These are phyloP conservation scores for Spicauda simplicius DNA, from an alignment of 2,888 invertebrate species.

Conservation along the genomic window DNA sequence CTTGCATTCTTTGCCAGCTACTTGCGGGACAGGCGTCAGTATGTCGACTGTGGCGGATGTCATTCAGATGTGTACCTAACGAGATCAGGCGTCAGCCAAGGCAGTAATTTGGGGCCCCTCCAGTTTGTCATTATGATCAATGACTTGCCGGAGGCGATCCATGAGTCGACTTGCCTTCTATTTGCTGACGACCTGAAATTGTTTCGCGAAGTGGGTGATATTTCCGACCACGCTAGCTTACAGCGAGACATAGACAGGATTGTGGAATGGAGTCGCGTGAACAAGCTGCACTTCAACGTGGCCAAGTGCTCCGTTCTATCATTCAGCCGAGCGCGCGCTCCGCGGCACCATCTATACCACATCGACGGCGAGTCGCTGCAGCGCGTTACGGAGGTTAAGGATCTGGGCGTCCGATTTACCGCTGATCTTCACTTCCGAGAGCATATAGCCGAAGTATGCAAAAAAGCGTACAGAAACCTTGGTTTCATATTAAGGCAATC, in stretches of 20 bases:
- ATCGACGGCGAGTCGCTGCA: not conserved
- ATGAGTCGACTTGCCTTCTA: conserved; percentile 8
- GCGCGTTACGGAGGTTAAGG: not conserved
- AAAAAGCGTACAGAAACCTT: too few species aligned
- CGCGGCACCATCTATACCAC: conserved; percentile 2
- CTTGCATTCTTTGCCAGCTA: conserved; percentile 7
- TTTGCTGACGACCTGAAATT: conserved; percentile 7
- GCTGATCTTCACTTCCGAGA: conserved; percentile 18
- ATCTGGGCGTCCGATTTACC: conserved; percentile 7
- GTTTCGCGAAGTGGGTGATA: conserved; percentile 8
- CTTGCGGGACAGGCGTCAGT: conserved; percentile 9
- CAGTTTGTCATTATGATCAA: conserved; percentile 9
- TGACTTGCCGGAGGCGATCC: conserved; percentile 18
- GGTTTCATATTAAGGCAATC: too few species aligned
- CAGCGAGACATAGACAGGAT: conserved; percentile 3
- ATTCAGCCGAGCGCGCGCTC: too few species aligned
- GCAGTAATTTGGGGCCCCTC: not conserved
- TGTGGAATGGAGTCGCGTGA: too few species aligned
- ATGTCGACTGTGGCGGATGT: conserved; percentile 25
- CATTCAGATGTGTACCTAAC: conserved; percentile 1
- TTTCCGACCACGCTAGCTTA: not conserved
- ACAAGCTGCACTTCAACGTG: too few species aligned
- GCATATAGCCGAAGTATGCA: conserved; percentile 28
- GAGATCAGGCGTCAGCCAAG: conserved; percentile 12
- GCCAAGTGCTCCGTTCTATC: too few species aligned